Evolutionary conservation across 2,113 vertebrate species (phyloP), one percentile per base, ranked within the genome.

Genomic region (Irena cyanogastra): DNA sequence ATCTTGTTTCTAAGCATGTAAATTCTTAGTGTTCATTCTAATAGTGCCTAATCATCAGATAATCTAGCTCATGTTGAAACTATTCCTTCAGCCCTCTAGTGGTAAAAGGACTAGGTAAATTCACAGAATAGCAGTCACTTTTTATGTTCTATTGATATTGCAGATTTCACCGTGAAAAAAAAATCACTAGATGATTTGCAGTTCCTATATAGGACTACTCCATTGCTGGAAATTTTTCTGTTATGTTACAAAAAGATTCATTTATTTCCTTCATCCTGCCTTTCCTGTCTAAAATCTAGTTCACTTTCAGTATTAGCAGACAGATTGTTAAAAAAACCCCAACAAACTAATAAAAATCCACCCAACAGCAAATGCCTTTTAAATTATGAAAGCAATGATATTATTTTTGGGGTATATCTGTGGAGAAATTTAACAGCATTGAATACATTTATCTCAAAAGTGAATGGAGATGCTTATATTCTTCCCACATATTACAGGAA

Each of bases 111-210:
- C 41, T 14, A 4, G 22, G 9, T 4, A 54, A 66, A 15, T 15
- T 16, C 52, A 16, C 13, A 1, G 27, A 52, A 91, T 20, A 13
- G 53, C 50, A 17, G 31, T 1, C 2, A 10, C 1, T n/a, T 56
- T 39, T 52, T 10, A 6, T 21, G 20, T 44, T 61, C 27, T 50
- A 3, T 11, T 26, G 6, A 3, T 11, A 16, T 0, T 26, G 35
- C 0, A 1, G 28, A 45, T 82, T 82, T 69, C 61, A 45, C 7
- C 0, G 1, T 5, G 24, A 19, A n/a, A 54, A 22, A 37, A 6
- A 3, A 11, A 45, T 23, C 27, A 44, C 9, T 13, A 13, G 18
- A 6, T 21, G 45, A 44, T 35, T n/a, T 72, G 50, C n/a, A 52
- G 42, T 83, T 83, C 20, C 8, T 30, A 5, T 37, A 10, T 15